phyloP scores from a whole-genome alignment of 2,797 vertebrate genomes.

The Chelonia mydas region DNA sequence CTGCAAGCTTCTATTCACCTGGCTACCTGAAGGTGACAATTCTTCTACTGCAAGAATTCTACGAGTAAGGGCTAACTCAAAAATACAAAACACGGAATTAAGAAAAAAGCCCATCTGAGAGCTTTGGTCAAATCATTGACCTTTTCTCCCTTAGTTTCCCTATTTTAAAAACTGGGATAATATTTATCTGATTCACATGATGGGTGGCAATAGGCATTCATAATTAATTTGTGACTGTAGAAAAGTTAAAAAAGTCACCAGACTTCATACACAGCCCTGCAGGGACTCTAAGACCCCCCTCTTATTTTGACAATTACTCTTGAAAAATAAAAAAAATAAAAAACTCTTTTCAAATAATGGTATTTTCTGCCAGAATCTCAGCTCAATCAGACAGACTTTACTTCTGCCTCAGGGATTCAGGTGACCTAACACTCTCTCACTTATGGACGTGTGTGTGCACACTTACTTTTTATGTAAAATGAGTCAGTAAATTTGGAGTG shows the following conservation, averaged over 20 bases:
- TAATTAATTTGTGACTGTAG: neutral
- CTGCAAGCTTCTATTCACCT: neutral
- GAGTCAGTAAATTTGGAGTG: neutral
- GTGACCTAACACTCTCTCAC: neutral
- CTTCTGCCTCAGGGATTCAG: neutral
- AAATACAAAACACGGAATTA: neutral
- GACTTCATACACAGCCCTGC: neutral
- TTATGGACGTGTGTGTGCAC: neutral
- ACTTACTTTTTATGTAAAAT: neutral
- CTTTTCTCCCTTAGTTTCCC: neutral
- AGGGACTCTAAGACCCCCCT: neutral
- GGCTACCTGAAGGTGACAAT: neutral
- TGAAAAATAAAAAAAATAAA: neutral
- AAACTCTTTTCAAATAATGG: neutral
- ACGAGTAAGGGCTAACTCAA: neutral
- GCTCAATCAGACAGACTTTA: neutral
- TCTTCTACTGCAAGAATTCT: neutral
- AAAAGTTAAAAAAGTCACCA: conserved; percentile 36
- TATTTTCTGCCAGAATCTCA: neutral
- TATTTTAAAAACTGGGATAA: neutral
- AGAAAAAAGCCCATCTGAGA: neutral
- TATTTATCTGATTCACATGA: fast-evolving
- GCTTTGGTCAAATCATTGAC: neutral
- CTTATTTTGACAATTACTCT: neutral
- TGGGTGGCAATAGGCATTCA: neutral